Percentiles rank a stretch among this genome's conserved stretches.
Evolutionary conservation across 2,888 invertebrate species (phyloP).

Genomic region (Hoplodrina ambigua): DNA sequence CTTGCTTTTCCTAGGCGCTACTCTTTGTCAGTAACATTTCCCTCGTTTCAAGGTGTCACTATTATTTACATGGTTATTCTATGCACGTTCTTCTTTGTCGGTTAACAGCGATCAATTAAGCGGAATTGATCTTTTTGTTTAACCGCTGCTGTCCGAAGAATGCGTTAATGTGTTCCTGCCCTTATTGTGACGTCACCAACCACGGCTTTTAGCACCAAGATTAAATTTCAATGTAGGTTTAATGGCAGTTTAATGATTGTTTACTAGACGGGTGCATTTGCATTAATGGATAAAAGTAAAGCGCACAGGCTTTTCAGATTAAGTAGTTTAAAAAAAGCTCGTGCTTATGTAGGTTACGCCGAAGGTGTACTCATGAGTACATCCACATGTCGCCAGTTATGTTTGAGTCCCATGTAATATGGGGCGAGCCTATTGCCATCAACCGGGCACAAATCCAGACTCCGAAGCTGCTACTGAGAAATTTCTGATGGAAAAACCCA

Average conservation of each 20-base stretch:
- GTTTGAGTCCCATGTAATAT: too few relatives aligned
- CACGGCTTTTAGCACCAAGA: conserved; percentile 8
- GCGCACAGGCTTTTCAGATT: too few relatives aligned
- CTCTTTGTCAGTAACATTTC: background rate
- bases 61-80: conserved; percentile 23
- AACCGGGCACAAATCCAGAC: too few relatives aligned
- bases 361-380: background rate
- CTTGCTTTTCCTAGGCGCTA: background rate
- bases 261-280: conserved; percentile 8
- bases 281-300: conserved; percentile 4
- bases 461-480: too few relatives aligned
- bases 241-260: background rate
- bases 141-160: conserved; percentile 15
- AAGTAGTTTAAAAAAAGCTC: background rate
- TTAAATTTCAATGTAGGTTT: conserved; percentile 10
- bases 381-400: too few relatives aligned
- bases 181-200: conserved; percentile 14
- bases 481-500: too few relatives aligned
- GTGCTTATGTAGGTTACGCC: background rate
- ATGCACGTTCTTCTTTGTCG: conserved; percentile 12
- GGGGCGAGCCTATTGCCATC: too few relatives aligned
- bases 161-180: conserved; percentile 20
- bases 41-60: conserved; percentile 3
- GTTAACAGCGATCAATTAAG: conserved; percentile 11
- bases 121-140: conserved; percentile 39